Evolutionary conservation across 2,888 invertebrate species (phyloP).

Genomic region (Cataglyphis livida): DNA sequence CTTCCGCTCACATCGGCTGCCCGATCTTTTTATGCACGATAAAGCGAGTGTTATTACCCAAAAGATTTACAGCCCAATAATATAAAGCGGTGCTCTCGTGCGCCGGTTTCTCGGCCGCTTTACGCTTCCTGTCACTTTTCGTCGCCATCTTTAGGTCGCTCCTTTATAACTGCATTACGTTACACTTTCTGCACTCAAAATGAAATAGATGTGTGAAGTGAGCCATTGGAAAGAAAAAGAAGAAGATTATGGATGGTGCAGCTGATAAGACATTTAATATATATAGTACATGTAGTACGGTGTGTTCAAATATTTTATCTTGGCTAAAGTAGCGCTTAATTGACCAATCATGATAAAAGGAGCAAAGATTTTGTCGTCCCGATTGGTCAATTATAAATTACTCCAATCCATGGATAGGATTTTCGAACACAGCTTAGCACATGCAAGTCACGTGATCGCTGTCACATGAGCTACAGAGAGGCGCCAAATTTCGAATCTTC

Average conservation of each 20-base stretch:
- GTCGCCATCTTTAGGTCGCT: slow-evolving; percentile 62
- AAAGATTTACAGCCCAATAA: slow-evolving; percentile 52
- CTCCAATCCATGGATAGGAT: no score
- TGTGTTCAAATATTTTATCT: no score
- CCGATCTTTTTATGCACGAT: background rate
- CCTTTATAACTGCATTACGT: background rate
- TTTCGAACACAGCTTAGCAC: background rate
- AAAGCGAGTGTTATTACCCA: slow-evolving; percentile 60
- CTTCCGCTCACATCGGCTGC: background rate
- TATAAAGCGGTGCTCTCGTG: slow-evolving; percentile 57
- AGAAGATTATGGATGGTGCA: background rate
- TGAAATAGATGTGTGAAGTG: background rate
- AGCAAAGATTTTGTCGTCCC: no score
- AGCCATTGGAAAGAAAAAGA: background rate
- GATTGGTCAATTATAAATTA: no score
- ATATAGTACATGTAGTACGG: background rate
- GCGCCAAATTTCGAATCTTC: slow-evolving; percentile 15
- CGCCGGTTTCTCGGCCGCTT: slow-evolving; percentile 52
- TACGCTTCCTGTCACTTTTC: slow-evolving; percentile 62
- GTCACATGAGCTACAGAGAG: background rate
- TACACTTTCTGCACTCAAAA: background rate
- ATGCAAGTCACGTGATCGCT: background rate
- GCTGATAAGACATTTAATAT: background rate
- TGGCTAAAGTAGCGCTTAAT: no score
- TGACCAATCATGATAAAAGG: no score